phyloP scores from a whole-genome alignment of 2,888 invertebrate species.

The Caenorhabditis sp. region DNA sequence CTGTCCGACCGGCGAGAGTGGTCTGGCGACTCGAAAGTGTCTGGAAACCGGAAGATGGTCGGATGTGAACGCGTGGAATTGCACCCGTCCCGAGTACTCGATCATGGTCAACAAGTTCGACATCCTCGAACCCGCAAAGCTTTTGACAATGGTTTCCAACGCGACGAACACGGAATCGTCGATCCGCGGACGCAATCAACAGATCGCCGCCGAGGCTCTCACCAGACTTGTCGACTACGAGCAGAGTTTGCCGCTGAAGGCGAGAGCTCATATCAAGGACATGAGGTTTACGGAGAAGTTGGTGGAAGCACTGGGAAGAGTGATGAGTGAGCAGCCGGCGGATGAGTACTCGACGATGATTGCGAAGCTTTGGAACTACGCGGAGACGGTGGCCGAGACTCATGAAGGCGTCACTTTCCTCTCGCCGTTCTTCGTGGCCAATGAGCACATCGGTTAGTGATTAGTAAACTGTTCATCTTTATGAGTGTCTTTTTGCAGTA shows the following conservation, averaged over 20 bases:
- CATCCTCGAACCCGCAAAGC: constrained; percentile 59
- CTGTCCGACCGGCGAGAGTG: constrained; percentile 66
- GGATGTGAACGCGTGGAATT: constrained; percentile 71
- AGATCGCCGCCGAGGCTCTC: constrained; percentile 64
- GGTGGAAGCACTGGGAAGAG: constrained; percentile 52
- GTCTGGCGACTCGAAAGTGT: constrained; percentile 72
- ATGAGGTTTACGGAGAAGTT: constrained; percentile 59
- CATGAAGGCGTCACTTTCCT: constrained; percentile 62
- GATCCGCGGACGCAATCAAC: constrained; percentile 62
- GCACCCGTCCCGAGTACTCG: constrained; percentile 68
- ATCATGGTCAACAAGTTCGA: constrained; percentile 67
- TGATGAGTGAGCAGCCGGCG: constrained; percentile 60
- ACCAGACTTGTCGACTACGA: constrained; percentile 59
- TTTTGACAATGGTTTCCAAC: constrained; percentile 59
- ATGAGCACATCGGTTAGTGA: constrained; percentile 66
- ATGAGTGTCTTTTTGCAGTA: constrained; percentile 40
- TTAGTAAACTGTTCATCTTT: neutral
- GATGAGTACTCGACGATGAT: constrained; percentile 64
- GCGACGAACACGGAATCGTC: constrained; percentile 61
- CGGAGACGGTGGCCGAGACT: constrained; percentile 57
- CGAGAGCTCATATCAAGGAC: constrained; percentile 57
- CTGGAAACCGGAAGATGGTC: constrained; percentile 67
- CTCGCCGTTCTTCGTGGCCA: constrained; percentile 59
- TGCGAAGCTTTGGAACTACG: constrained; percentile 64
- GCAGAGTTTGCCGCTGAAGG: constrained; percentile 25